Evolutionary conservation across 2,113 vertebrate species (phyloP), one percentile per base, ranked within the genome.

Genomic region (Crocuta crocuta): DNA sequence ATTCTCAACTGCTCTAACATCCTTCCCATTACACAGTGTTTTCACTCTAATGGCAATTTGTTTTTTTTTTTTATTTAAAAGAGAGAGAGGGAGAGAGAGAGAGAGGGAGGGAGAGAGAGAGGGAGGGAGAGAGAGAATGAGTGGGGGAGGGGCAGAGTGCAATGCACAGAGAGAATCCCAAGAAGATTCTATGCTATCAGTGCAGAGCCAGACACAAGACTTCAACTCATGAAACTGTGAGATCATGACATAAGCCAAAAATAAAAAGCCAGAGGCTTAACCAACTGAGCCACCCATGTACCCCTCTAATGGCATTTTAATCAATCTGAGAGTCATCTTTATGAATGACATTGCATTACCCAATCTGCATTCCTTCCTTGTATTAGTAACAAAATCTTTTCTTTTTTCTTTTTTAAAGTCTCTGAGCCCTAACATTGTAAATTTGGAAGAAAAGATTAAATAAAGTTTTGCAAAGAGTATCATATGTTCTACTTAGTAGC

Each of bases 401-500:
- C 24, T 81, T 2, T 61, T 7, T n/a, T 4, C 13, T 28, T 35
- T 83, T 65, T 39, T 17, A 35, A 78, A 58, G 50, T 78, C 48
- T 89, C 76, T 68, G 66, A 48, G 10, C 26, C 61, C 70, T 70
- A 39, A 68, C 13, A 23, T 74, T 65, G 55, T 86, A 74, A 94
- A 87, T 26, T 86, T 28, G n/a, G 15, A 85, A 90, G 12, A 81
- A 35, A 31, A 35, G 43, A 91, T 45, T 76, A 70, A 66, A 66
- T 26, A 43, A 86, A n/a, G 19, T 45, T 94, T 73, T 79, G 17
- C 43, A 81, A 89, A 78, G 24, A 84, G 39, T 63, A 66, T 86
- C 76, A 58, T 33, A 80, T 86, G 28, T 91, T 86, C 87, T 96
- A 73, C 35, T 89, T 91, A 81, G 6, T 63, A 80, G 55, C 74